Percentiles rank a stretch among this genome's conserved stretches.
Conservation (phyloP, 2,888 invertebrate species). For the Parnassius glacialis region DNA sequence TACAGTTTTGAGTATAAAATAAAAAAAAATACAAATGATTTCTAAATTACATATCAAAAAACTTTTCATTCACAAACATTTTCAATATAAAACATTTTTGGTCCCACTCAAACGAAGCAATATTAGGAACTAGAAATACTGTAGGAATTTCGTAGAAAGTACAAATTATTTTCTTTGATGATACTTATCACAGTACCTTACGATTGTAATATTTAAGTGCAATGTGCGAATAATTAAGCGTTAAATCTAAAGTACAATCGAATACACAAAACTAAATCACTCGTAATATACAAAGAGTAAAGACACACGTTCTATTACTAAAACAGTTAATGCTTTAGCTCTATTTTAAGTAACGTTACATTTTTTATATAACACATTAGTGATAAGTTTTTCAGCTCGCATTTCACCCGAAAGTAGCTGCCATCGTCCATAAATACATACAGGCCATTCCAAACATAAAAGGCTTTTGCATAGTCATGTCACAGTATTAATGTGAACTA, state of each 20-base stretch:
- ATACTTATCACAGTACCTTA: neutral
- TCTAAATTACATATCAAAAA: neutral
- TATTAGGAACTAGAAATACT: slow-evolving; percentile 17
- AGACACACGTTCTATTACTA: neutral
- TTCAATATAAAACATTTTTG: slow-evolving; percentile 6
- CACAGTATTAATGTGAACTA: no score
- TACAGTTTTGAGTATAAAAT: slow-evolving; percentile 1
- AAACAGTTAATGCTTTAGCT: no score
- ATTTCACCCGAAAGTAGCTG: no score
- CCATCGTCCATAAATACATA: no score
- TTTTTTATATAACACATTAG: no score
- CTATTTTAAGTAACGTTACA: no score
- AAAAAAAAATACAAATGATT: slow-evolving; percentile 9
- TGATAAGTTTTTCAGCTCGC: no score
- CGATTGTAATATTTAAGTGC: neutral
- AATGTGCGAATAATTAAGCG: neutral
- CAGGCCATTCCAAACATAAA: no score
- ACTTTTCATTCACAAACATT: neutral
- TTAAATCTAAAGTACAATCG: neutral
- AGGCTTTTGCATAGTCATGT: no score
- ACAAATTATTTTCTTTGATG: neutral
- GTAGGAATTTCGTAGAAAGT: neutral
- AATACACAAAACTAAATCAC: neutral
- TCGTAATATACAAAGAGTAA: neutral
- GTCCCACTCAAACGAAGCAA: slow-evolving; percentile 12